A percentile compares a stretch with the other conserved stretches of the same genome.
phyloP scores from a whole-genome alignment of 2,888 invertebrate species.

The Ectobius pallidus region DNA sequence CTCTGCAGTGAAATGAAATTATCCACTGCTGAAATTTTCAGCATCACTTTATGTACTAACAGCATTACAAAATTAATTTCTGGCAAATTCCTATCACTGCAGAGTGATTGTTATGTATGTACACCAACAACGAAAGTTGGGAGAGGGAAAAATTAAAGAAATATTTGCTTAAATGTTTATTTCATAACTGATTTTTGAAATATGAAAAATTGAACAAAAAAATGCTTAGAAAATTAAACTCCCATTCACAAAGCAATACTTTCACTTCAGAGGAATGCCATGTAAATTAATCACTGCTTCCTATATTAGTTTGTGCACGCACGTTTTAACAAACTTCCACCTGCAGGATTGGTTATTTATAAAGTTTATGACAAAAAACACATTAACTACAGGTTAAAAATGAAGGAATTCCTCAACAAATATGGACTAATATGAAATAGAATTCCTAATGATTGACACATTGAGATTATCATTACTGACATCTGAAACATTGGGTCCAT shows the following conservation, averaged over 20 bases:
- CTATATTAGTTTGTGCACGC: background rate
- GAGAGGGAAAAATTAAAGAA: too few relatives aligned
- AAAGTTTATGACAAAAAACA: too few relatives aligned
- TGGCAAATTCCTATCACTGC: too few relatives aligned
- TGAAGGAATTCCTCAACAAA: background rate
- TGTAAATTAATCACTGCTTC: background rate
- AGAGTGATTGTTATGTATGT: too few relatives aligned
- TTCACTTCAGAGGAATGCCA: conserved; percentile 3
- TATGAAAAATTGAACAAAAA: conserved; percentile 5
- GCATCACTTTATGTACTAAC: too few relatives aligned
- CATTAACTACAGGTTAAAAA: background rate
- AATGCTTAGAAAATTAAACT: conserved; percentile 21
- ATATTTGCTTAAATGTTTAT: background rate
- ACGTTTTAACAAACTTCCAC: background rate
- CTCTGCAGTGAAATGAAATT: too few relatives aligned
- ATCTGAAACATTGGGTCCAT: conserved; percentile 7
- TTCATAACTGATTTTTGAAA: background rate
- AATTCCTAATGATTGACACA: background rate
- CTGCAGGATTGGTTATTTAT: background rate
- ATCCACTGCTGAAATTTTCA: too few relatives aligned
- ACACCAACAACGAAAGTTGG: too few relatives aligned
- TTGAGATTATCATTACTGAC: background rate
- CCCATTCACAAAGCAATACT: conserved; percentile 6
- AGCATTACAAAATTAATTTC: too few relatives aligned
- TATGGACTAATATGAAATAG: background rate